Percentiles rank a stretch among this genome's conserved stretches.
Conservation (phyloP, 2,797 vertebrate species). For the Pseudochirops cupreus region DNA sequence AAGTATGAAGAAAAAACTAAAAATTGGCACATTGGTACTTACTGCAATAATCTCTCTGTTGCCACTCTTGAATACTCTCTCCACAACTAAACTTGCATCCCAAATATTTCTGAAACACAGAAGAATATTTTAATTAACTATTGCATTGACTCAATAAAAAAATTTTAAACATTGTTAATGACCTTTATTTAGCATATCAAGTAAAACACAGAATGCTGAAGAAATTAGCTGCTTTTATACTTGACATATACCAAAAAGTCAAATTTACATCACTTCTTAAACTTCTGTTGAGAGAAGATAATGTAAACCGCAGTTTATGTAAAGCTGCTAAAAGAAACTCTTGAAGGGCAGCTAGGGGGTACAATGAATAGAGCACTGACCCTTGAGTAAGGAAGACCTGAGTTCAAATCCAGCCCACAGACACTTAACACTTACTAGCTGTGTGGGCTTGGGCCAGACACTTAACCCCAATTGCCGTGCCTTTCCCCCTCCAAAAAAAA, state of each 20-base stretch:
- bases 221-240: not conserved
- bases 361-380: too few species aligned
- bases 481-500: too few species aligned
- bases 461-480: too few species aligned
- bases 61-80: conserved; percentile 92
- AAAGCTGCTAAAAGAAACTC: not conserved
- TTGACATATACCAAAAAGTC: not conserved
- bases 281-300: not conserved
- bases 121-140: conserved; percentile 59
- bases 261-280: not conserved
- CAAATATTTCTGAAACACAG: conserved; percentile 93
- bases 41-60: conserved; percentile 92
- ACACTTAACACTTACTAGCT: too few species aligned
- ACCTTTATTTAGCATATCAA: not conserved
- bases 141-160: conserved; percentile 37
- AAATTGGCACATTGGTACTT: conserved; percentile 83
- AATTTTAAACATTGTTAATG: not conserved
- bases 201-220: not conserved
- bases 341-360: not conserved
- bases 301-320: not conserved
- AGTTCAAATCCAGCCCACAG: too few species aligned
- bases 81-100: conserved; percentile 96
- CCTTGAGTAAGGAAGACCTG: too few species aligned
- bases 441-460: too few species aligned
- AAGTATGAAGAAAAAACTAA: not conserved